These are phyloP conservation scores for Cebus imitator DNA, from an alignment of 2,113 vertebrate species.

Conservation along the genomic window DNA sequence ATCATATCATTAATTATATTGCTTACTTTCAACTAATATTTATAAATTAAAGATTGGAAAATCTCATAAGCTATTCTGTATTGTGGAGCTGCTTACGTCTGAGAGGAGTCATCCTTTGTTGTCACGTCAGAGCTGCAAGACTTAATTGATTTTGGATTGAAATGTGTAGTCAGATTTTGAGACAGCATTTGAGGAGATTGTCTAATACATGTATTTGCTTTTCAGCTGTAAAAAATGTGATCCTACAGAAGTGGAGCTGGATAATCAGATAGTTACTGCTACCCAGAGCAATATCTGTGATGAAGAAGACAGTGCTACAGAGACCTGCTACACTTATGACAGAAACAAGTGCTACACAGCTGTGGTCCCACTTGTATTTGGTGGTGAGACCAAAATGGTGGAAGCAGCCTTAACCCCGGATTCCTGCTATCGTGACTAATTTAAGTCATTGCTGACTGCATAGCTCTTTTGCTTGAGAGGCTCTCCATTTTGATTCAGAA, in stretches of 20 bases:
- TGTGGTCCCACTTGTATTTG: conserved; percentile 35
- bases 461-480: not conserved
- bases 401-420: conserved; percentile 71
- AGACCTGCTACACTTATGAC: conserved; percentile 85
- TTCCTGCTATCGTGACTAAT: conserved; percentile 82
- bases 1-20: not conserved
- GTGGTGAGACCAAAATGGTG: not conserved
- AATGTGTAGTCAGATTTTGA: not conserved
- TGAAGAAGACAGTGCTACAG: not conserved
- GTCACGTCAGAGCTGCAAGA: not conserved
- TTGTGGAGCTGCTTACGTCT: not conserved
- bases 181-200: not conserved
- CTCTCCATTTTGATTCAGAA: conserved; percentile 57
- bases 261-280: conserved; percentile 60
- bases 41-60: not conserved
- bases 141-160: not conserved
- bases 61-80: not conserved
- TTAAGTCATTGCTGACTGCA: not conserved
- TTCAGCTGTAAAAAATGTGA: conserved; percentile 84
- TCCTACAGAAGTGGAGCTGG: conserved; percentile 64
- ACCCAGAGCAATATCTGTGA: conserved; percentile 72
- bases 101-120: not conserved
- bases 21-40: conserved; percentile 3
- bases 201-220: conserved; percentile 37
- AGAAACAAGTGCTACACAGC: conserved; percentile 85